Conservation (phyloP, 2,113 vertebrate species). For the Engystomops pustulosus region DNA sequence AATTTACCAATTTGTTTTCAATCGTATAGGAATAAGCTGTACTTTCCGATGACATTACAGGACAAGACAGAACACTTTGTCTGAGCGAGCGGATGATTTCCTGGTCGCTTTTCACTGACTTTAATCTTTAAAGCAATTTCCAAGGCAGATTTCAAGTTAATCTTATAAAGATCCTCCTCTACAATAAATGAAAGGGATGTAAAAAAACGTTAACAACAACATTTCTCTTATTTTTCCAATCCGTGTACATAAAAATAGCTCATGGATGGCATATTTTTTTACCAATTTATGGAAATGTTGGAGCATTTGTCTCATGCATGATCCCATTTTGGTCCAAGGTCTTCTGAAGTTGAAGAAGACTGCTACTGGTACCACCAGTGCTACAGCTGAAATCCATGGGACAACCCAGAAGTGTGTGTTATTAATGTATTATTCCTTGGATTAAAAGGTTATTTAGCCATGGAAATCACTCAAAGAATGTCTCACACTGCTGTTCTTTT, state of each 20-base stretch:
- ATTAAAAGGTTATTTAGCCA: too few species aligned
- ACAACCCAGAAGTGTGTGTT: too few species aligned
- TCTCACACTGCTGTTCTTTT: too few species aligned
- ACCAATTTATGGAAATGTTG: neutral
- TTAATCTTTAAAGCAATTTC: constrained; percentile 45
- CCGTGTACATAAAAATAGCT: neutral
- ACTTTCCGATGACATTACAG: constrained; percentile 45
- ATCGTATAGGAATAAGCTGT: constrained; percentile 33
- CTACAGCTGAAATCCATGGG: too few species aligned
- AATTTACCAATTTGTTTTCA: constrained; percentile 46
- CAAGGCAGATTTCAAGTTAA: constrained; percentile 24
- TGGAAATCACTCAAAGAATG: too few species aligned
- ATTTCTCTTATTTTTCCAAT: neutral
- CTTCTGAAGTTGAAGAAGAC: too few species aligned
- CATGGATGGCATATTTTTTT: neutral
- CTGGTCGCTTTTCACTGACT: constrained; percentile 35
- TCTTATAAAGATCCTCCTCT: constrained; percentile 24
- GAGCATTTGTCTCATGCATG: too few species aligned
- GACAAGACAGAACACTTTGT: constrained; percentile 38
- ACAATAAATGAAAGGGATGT: neutral
- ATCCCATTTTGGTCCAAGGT: too few species aligned
- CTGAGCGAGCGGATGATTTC: constrained; percentile 30
- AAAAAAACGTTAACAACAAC: neutral
- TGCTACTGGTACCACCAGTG: too few species aligned
- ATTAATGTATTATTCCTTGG: too few species aligned